These are phyloP conservation scores for Ormyrus thymus DNA, from an alignment of 2,888 invertebrate species.

Conservation along the genomic window DNA sequence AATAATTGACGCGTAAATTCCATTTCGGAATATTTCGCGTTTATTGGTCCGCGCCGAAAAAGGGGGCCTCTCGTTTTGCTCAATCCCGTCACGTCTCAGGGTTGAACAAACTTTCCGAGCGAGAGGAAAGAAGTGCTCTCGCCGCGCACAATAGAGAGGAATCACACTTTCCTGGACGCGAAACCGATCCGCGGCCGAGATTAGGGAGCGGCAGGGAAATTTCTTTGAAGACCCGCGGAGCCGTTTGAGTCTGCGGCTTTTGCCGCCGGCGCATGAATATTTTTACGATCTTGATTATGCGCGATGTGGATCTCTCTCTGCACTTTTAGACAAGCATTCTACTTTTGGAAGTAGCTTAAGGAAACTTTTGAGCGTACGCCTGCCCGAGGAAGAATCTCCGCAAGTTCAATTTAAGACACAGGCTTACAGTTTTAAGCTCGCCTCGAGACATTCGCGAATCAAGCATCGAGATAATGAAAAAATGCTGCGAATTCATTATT, in stretches of 20 bases:
- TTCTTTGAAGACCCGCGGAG: background rate
- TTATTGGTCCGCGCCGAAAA: background rate
- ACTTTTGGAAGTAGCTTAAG: too few relatives aligned
- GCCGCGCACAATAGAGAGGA: constrained; percentile 33
- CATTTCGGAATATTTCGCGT: constrained; percentile 30
- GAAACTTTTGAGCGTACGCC: too few relatives aligned
- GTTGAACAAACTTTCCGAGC: constrained; percentile 28
- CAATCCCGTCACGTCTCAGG: background rate
- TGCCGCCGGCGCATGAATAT: background rate
- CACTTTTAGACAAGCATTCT: too few relatives aligned
- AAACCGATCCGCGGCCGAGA: constrained; percentile 28
- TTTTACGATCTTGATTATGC: background rate
- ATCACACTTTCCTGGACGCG: constrained; percentile 47
- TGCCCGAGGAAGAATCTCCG: too few relatives aligned
- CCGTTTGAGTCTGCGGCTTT: background rate
- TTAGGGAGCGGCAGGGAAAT: constrained; percentile 2
- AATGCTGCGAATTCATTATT: too few relatives aligned
- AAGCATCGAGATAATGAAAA: too few relatives aligned
- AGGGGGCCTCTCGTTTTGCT: background rate
- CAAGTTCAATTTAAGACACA: too few relatives aligned
- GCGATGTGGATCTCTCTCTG: too few relatives aligned
- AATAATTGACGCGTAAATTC: constrained; percentile 34
- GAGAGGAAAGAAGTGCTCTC: background rate
- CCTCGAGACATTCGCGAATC: too few relatives aligned
- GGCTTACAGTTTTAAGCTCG: too few relatives aligned